Conservation (phyloP, 2,113 vertebrate genomes). For the Zosterops pallidus region DNA sequence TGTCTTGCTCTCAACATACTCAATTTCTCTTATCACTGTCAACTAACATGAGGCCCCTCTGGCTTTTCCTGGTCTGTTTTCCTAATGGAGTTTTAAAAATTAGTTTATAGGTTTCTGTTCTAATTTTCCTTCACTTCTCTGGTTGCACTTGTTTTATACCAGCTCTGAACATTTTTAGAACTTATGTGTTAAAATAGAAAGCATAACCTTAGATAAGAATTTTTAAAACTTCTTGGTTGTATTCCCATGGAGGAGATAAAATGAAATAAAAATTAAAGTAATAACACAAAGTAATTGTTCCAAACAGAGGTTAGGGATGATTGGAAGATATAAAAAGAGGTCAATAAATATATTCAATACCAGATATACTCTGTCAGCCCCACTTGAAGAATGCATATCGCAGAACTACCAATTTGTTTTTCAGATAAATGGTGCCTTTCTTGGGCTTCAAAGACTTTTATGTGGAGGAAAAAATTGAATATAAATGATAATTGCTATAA, state of each 20-base stretch:
- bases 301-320: neutral
- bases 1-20: neutral
- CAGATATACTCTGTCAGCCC: neutral
- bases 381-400: neutral
- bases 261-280: neutral
- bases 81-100: neutral
- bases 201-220: neutral
- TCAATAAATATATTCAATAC: neutral
- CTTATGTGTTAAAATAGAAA: neutral
- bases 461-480: neutral
- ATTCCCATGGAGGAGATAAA: neutral
- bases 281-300: neutral
- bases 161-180: neutral
- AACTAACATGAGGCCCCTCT: neutral
- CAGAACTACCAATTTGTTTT: neutral
- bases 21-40: neutral
- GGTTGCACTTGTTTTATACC: neutral
- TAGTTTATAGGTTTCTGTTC: neutral
- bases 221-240: neutral
- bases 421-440: neutral
- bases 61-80: conserved; percentile 2
- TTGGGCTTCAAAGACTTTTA: neutral
- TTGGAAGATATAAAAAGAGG: neutral
- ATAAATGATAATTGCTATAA: neutral
- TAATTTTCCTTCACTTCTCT: neutral